Percentiles rank a stretch among this genome's conserved stretches.
Evolutionary conservation across 2,113 vertebrate species (phyloP).

Genomic region (Ailurus styani): DNA sequence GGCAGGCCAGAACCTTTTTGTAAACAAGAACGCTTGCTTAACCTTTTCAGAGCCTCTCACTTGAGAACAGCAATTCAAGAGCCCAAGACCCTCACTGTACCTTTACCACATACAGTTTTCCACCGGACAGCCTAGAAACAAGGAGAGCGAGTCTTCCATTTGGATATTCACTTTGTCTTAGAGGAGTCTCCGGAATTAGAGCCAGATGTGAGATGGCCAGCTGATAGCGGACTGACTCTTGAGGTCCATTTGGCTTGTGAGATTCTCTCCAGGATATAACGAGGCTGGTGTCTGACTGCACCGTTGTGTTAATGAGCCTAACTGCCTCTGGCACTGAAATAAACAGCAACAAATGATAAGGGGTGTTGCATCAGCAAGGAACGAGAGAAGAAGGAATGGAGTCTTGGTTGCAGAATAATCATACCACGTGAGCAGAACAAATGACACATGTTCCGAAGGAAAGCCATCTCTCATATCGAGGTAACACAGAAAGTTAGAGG

Average conservation of each 20-base stretch:
- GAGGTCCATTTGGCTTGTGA: conserved; percentile 77
- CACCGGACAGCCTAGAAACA: conserved; percentile 66
- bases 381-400: not conserved
- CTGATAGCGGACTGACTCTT: conserved; percentile 79
- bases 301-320: conserved; percentile 41
- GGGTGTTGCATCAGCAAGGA: not conserved
- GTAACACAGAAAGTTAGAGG: not conserved
- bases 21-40: not conserved
- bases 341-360: conserved; percentile 42
- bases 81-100: conserved; percentile 38
- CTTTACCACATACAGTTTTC: conserved; percentile 75
- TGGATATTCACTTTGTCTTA: conserved; percentile 76
- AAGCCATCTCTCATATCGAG: not conserved
- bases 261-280: conserved; percentile 78
- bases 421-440: not conserved
- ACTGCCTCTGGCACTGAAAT: conserved; percentile 81
- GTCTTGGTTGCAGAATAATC: not conserved
- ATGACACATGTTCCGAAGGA: not conserved
- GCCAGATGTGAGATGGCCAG: conserved; percentile 68
- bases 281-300: conserved; percentile 77
- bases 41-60: not conserved
- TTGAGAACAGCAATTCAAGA: not conserved
- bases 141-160: conserved; percentile 62
- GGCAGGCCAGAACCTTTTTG: conserved; percentile 81
- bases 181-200: conserved; percentile 64